A percentile compares a stretch with the other conserved stretches of the same genome.
Evolutionary conservation across 2,797 vertebrate species (phyloP).

Genomic region (Taeniopygia guttata): DNA sequence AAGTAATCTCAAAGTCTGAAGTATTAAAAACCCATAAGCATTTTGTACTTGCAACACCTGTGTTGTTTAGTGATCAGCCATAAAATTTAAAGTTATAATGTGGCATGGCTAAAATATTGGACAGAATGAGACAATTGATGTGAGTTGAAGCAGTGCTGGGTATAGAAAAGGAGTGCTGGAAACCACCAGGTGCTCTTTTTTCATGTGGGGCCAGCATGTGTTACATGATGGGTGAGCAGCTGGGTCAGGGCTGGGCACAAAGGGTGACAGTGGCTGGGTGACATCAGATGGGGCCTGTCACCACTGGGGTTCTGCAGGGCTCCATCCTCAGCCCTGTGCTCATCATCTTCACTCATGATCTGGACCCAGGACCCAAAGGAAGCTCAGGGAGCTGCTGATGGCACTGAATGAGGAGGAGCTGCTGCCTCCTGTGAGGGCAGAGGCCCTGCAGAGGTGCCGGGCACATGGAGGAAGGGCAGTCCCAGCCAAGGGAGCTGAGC

Average conservation of each 20-base stretch:
- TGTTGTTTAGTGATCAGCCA: background rate
- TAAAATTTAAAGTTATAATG: background rate
- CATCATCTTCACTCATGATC: rapidly evolving
- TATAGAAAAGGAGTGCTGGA: background rate
- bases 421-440: background rate
- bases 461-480: background rate
- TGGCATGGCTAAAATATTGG: background rate
- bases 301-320: background rate
- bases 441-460: background rate
- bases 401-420: background rate
- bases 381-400: rapidly evolving
- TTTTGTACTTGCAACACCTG: background rate
- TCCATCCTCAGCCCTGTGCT: background rate
- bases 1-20: background rate
- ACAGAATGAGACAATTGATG: background rate
- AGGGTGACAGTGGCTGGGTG: background rate
- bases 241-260: background rate
- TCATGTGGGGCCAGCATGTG: rapidly evolving
- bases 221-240: background rate
- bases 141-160: background rate
- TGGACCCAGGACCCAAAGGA: background rate
- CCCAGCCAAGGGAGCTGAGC: rapidly evolving
- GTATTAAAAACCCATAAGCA: background rate
- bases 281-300: background rate
- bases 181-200: background rate